Conservation (phyloP, 2,113 vertebrate genomes). For the Aplodontia rufa region DNA sequence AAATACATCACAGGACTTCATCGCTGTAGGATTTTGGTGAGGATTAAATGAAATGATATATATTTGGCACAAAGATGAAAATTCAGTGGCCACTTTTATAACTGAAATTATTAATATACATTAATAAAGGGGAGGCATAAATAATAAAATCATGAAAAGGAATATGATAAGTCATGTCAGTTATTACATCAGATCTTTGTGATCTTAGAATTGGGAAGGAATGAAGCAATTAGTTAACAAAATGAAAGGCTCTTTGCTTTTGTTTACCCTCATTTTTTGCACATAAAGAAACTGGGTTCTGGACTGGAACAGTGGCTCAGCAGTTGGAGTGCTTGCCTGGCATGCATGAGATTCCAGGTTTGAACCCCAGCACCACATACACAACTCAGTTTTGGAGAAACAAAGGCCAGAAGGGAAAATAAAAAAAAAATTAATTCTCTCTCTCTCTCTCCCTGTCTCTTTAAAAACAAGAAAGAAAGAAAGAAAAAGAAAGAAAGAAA, state of each 20-base stretch:
- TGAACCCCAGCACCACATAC: no score
- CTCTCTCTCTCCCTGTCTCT: no score
- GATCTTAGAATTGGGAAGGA: background rate
- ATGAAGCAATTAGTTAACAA: background rate
- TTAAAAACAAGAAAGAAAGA: no score
- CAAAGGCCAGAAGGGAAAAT: no score
- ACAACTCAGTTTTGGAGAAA: no score
- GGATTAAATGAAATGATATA: background rate
- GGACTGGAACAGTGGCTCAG: no score
- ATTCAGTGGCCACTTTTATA: background rate
- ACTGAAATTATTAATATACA: background rate
- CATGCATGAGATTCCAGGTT: no score
- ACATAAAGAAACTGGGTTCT: background rate
- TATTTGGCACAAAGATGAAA: background rate
- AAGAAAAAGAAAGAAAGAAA: no score
- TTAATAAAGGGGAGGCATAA: background rate
- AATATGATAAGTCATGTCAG: background rate
- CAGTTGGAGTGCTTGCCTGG: no score
- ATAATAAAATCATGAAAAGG: background rate
- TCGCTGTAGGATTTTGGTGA: background rate
- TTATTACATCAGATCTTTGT: background rate
- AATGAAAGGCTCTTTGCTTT: background rate
- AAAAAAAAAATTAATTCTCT: no score
- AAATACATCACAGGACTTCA: background rate
- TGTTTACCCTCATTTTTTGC: background rate